Base-by-base conservation (phyloP, 2,113 vertebrate species). In the Paratilapia polleni region DNA sequence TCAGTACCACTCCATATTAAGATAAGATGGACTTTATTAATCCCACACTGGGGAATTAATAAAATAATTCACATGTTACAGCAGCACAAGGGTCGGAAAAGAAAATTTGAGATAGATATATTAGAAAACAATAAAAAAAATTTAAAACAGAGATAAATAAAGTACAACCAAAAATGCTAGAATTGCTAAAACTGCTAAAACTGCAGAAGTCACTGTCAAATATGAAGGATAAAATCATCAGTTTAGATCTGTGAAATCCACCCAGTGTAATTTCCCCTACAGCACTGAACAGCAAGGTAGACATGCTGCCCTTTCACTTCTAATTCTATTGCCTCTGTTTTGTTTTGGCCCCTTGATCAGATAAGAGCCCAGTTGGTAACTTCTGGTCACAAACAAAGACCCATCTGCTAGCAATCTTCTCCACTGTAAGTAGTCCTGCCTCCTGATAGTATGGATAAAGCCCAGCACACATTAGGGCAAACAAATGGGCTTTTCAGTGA, bases 351-450 rank as follows among this genome's bases (percentile, higher is more conserved):
- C 58, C 59, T 66, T 31, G 54, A 88, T 91, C 90, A 88, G 90
- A 93, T 93, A 90, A 93, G 85, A 81, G 62, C 91, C 70, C 82
- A 83, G 88, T 87, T 83, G 91, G 87, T 83, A 86, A 91, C 92
- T 87, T 85, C 82, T 92, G 85, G 80, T 91, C 83, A 80, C 74
- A 89, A 93, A 92, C 88, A 93, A 93, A 91, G 79, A 84, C 81
- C 88, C 92, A 91, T 93, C 90, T 93, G 92, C 81, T 60, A 80
- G 87, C 83, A 89, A 94, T 94, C 86, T 87, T 49, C 82, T 60
- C 54, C 68, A 36, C 89, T 87, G 84, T 88, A 88, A 87, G 83
- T 63, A 80, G 36, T 22, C 64, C 60, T 34, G 66, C 79, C 34
- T 85, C 75, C 83, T 81, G 78, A 84, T 87, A 88, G 66, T 60